phyloP scores from a whole-genome alignment of 2,113 vertebrate genomes.

The Ginglymostoma cirratum region DNA sequence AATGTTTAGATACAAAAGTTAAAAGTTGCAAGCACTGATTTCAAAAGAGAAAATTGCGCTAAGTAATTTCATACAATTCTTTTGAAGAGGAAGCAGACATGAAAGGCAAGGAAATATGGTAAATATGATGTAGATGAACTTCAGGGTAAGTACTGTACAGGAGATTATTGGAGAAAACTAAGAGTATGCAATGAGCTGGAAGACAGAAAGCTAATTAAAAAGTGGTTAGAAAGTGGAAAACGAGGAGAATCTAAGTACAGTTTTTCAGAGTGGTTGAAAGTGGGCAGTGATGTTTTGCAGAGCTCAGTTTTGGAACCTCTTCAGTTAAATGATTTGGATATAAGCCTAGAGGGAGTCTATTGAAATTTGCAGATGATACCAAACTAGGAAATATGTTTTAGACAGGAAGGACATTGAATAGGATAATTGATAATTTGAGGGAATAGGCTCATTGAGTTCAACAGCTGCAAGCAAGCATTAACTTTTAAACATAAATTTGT shows the following conservation, averaged over 20 bases:
- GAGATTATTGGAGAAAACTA: background rate
- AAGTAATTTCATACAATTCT: background rate
- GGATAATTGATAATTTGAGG: background rate
- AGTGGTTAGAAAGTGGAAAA: background rate
- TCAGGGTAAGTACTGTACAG: background rate
- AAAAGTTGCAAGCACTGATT: background rate
- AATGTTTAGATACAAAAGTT: background rate
- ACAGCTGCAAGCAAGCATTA: background rate
- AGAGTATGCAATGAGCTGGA: background rate
- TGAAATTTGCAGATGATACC: background rate
- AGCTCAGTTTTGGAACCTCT: background rate
- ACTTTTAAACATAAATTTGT: background rate
- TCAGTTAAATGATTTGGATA: background rate
- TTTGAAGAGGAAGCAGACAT: background rate
- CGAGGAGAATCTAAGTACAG: background rate
- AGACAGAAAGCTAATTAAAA: background rate
- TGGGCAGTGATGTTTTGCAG: background rate
- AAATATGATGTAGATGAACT: background rate
- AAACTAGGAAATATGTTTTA: background rate
- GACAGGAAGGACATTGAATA: background rate
- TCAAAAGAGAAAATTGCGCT: background rate
- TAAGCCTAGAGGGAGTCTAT: background rate
- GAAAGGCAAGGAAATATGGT: background rate
- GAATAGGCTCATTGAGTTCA: background rate
- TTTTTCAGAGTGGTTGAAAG: background rate